Base-by-base conservation (phyloP, 2,797 vertebrate genomes). In the Molossus alvarezi region DNA sequence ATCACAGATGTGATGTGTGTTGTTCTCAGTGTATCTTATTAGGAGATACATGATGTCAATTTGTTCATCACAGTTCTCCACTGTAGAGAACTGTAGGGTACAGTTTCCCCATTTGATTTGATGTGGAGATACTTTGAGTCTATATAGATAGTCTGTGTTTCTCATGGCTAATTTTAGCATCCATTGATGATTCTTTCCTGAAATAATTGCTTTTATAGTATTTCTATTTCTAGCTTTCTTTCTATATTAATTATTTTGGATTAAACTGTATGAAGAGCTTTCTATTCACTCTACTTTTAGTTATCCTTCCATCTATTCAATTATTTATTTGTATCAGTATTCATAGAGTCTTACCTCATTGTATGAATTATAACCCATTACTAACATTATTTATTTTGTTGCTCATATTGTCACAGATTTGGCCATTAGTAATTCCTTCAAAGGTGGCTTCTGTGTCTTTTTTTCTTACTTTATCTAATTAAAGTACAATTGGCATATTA, bases 331-430 rank as follows among this genome's bases (percentile, higher is more conserved):
- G 23, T 87, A 60, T 11, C 55, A 53, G 6, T 23, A 23, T 41
- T 93, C 33, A 87, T 80, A 45, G 13, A 58, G 60, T 62, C 53
- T 69, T 76, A 33, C n/a, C 87, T 92, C 27, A 84, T n/a, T 57
- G 4, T 13, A 53, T 41, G n/a, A 21, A 93, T 69, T 87, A 71
- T 62, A 87, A 87, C 41, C 17, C n/a, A 80, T 76, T 69, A 57
- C 33, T 29, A 60, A 29, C 9, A 23, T 84, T 75, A 57, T 25
- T 60, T 73, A 72, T 25, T 81, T 71, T 79, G 29, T 60, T 86
- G 12, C 25, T 87, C 14, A 29, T 60, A 86, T 23, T 80, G 11
- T 41, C 37, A 84, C 8, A 60, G 9, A 75, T 57, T 85, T 94
- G 37, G 51, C 33, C 27, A 51, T 18, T 69, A 53, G 69, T 20